Percentiles rank a stretch among this genome's conserved stretches.
These are phyloP conservation scores for Tachina lurida DNA, from an alignment of 2,888 invertebrate species.

Conservation along the genomic window DNA sequence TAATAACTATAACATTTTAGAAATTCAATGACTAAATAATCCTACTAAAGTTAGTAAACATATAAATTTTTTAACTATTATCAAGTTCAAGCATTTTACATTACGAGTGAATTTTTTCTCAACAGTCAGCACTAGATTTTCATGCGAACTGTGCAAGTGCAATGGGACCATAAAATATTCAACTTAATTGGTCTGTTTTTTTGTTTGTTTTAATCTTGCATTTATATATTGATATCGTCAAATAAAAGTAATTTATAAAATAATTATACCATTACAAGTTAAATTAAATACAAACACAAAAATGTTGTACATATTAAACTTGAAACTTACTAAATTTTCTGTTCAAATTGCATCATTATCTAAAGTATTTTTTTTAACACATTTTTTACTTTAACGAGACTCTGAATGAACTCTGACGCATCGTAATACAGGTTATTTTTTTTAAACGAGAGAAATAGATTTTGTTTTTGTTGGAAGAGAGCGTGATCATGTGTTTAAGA, in stretches of 20 bases:
- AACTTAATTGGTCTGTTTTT: conserved; percentile 1
- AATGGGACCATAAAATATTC: conserved; percentile 2
- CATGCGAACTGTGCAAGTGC: neutral
- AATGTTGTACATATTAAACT: conserved; percentile 47
- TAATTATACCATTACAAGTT: conserved; percentile 37
- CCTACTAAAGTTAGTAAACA: too few relatives aligned
- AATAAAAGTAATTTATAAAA: conserved; percentile 12
- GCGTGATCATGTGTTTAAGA: neutral
- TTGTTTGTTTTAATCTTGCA: neutral
- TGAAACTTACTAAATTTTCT: conserved; percentile 64
- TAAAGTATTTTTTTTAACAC: conserved; percentile 23
- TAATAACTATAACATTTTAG: too few relatives aligned
- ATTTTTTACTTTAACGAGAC: conserved; percentile 26
- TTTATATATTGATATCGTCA: conserved; percentile 6
- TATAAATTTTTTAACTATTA: neutral
- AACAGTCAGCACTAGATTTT: too few relatives aligned
- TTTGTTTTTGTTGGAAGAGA: neutral
- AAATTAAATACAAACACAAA: conserved; percentile 1
- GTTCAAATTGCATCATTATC: conserved; percentile 69
- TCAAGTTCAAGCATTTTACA: neutral
- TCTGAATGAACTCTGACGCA: conserved; percentile 56
- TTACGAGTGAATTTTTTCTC: neutral
- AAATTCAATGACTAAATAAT: too few relatives aligned
- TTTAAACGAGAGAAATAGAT: conserved; percentile 24
- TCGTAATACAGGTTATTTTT: conserved; percentile 61